A percentile compares a stretch with the other conserved stretches of the same genome.
Evolutionary conservation across 2,888 invertebrate species (phyloP).

Genomic region (Microplitis manilae): DNA sequence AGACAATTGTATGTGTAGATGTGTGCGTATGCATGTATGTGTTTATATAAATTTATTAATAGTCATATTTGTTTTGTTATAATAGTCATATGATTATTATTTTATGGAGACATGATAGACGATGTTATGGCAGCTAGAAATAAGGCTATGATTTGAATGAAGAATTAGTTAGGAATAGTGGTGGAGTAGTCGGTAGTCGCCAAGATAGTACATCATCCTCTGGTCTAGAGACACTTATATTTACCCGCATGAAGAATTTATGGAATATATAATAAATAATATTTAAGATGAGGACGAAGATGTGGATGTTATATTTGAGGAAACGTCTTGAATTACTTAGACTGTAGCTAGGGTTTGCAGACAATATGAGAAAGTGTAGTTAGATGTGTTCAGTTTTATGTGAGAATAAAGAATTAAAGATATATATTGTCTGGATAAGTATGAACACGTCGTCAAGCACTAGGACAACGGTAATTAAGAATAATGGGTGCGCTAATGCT

Average conservation of each 20-base stretch:
- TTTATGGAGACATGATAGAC: not conserved
- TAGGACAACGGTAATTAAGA: conserved; percentile 62
- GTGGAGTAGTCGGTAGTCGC: not conserved
- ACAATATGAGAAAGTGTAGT: too few relatives aligned
- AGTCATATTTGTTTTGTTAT: not conserved
- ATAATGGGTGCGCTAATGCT: conserved; percentile 63
- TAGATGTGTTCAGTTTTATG: too few relatives aligned
- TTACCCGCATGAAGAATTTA: conserved; percentile 26
- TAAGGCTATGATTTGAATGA: conserved; percentile 19
- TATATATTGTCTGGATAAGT: not conserved
- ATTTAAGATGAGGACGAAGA: not conserved
- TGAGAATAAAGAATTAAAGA: too few relatives aligned
- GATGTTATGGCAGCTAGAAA: conserved; percentile 13
- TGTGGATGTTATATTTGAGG: not conserved
- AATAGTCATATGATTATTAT: not conserved
- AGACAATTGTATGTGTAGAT: not conserved
- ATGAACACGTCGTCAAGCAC: conserved; percentile 32
- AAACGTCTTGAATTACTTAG: too few relatives aligned
- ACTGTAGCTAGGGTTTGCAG: too few relatives aligned
- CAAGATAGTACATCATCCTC: conserved; percentile 34
- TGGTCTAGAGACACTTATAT: conserved; percentile 13
- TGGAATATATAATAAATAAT: not conserved
- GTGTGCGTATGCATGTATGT: not conserved
- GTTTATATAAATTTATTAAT: not conserved
- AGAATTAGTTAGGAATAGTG: conserved; percentile 6